Percentiles rank a stretch among this genome's conserved stretches.
Evolutionary conservation across 92 coral and sea anemone genomes (phyloP).

Genomic region (Umimayanthus chanpuru): DNA sequence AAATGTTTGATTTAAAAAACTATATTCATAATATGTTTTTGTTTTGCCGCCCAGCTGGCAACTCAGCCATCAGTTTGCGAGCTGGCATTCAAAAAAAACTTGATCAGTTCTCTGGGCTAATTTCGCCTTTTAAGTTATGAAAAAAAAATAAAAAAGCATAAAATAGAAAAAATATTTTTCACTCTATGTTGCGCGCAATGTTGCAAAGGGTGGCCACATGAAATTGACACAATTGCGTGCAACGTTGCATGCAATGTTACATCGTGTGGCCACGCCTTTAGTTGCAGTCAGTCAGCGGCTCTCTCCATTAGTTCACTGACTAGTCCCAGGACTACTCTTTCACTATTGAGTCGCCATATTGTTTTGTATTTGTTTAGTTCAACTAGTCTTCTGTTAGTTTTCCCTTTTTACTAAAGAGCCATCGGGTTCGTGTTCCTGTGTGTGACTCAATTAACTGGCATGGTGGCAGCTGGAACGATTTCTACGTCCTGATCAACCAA

Average conservation of each 20-base stretch:
- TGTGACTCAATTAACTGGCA: constrained; percentile 38
- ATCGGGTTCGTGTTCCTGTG: not conserved
- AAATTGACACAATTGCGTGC: too few species aligned
- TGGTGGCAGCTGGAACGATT: constrained; percentile 38
- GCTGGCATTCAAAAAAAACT: not conserved
- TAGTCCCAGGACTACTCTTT: not conserved
- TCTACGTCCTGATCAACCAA: constrained; percentile 17
- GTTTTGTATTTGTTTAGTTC: not conserved
- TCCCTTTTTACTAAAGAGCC: too few species aligned
- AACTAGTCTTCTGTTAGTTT: not conserved
- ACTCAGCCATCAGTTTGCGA: too few species aligned
- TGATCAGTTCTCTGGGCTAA: constrained; percentile 1
- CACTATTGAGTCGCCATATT: not conserved
- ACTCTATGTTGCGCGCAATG: too few species aligned
- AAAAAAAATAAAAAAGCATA: not conserved
- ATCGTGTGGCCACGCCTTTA: too few species aligned
- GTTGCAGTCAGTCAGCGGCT: not conserved
- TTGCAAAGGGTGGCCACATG: too few species aligned
- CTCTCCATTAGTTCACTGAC: not conserved
- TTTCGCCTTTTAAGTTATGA: not conserved
- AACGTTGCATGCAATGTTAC: too few species aligned
- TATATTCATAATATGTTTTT: too few species aligned
- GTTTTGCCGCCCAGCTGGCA: constrained; percentile 10
- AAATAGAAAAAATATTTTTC: not conserved
- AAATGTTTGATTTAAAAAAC: constrained; percentile 1